phyloP scores from a whole-genome alignment of 2,113 vertebrate genomes.

The Megaptera novaeangliae region DNA sequence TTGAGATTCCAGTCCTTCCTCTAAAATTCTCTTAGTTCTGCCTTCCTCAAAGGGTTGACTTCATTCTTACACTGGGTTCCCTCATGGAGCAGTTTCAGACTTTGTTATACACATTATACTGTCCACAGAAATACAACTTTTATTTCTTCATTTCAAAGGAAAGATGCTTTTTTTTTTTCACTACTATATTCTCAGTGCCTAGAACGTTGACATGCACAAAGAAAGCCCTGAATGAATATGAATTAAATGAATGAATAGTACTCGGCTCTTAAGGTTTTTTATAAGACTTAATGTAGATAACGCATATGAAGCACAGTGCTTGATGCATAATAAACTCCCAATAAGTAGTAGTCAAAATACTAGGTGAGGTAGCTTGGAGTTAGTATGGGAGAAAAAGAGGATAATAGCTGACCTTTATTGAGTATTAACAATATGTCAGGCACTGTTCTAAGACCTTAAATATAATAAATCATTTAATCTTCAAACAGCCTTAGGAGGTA shows the following conservation, averaged over 20 bases:
- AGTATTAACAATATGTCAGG: neutral
- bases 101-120: neutral
- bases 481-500: neutral
- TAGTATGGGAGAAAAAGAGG: neutral
- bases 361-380: neutral
- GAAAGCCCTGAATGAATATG: neutral
- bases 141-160: neutral
- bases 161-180: neutral
- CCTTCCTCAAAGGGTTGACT: neutral
- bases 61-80: neutral
- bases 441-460: neutral
- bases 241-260: neutral
- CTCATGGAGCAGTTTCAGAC: neutral
- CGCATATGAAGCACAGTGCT: neutral
- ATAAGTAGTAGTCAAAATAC: neutral
- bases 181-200: neutral
- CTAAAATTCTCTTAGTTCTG: neutral
- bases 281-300: neutral
- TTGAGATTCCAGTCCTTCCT: neutral
- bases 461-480: neutral
- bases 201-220: neutral
- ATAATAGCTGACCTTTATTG: neutral
- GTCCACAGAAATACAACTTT: neutral
- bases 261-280: neutral
- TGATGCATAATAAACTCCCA: neutral